Evolutionary conservation across 2,113 vertebrate species (phyloP), one percentile per base, ranked within the genome.

Genomic region (Xiphorhynchus elegans): DNA sequence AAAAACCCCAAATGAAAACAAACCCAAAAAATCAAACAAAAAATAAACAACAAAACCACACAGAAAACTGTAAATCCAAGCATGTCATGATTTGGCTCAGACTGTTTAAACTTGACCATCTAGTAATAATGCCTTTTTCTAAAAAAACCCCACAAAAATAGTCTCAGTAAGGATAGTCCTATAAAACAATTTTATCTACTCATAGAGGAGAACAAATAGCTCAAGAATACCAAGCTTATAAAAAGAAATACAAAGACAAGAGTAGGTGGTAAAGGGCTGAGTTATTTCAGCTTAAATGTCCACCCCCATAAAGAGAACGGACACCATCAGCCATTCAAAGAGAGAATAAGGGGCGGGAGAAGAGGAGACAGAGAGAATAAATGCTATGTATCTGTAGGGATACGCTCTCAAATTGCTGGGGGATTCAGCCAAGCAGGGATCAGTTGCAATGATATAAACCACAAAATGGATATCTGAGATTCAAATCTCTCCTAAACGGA

Each of bases 81-180:
- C 7, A 52, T 46, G 6, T 14, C 31, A 16, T 28, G 17, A 16
- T 25, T 19, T 53, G 21, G 6, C 5, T 81, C n/a, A 0, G 0
- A 21, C 10, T 17, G 4, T 63, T 72, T 55, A 84, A 78, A 42
- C 4, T 35, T 50, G 60, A n/a, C 25, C 40, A 17, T 55, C 82
- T 46, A 8, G 8, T 62, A 26, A 42, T 46, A 80, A 83, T 15
- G 10, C 3, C 6, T 59, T 90, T 85, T 84, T 40, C 20, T 53
- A 39, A 2, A 37, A 60, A 31, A 63, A 18, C 11, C 23, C 47
- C 9, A 23, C 19, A 28, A 39, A 37, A 9, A 2, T 20, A 11
- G 2, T 25, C 6, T 50, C 9, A 46, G 1, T 58, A 75, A 64
- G 7, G 14, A 49, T 62, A 59, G 17, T 26, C 13, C 7, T 64